phyloP scores from a whole-genome alignment of 2,113 vertebrate species.

The Oncorhynchus mykiss region DNA sequence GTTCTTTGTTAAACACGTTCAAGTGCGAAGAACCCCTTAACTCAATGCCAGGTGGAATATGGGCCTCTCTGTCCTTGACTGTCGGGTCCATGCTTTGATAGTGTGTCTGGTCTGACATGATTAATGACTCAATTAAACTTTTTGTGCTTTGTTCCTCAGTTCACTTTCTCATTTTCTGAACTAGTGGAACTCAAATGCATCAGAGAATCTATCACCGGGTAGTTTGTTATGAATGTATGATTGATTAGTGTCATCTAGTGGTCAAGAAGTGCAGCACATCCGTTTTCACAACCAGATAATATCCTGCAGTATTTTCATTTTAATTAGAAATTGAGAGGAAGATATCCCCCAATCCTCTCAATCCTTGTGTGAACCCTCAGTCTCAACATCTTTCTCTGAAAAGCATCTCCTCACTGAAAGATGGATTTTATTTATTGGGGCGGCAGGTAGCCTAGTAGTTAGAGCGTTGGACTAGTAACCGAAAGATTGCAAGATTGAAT shows the following conservation, averaged over 20 bases:
- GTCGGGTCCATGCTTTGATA: constrained; percentile 12
- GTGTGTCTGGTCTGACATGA: constrained; percentile 9
- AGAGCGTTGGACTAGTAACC: too few species aligned
- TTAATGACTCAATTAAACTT: constrained; percentile 13
- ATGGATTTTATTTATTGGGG: too few species aligned
- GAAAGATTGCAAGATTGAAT: too few species aligned
- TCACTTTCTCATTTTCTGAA: not conserved
- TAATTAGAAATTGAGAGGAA: too few species aligned
- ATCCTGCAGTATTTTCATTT: not conserved
- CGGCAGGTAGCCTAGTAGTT: too few species aligned
- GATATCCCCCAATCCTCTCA: too few species aligned
- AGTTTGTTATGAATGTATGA: not conserved
- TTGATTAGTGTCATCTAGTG: constrained; percentile 63
- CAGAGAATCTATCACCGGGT: not conserved
- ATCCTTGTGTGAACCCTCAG: too few species aligned
- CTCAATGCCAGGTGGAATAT: constrained; percentile 30
- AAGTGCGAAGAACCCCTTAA: constrained; percentile 32
- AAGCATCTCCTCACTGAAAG: too few species aligned
- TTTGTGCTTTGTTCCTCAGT: constrained; percentile 13
- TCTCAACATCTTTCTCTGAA: too few species aligned
- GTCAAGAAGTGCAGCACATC: not conserved
- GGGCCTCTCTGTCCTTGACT: constrained; percentile 40
- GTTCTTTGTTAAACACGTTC: constrained; percentile 45
- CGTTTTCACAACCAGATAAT: not conserved
- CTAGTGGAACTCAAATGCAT: not conserved